phyloP scores from a whole-genome alignment of 2,113 vertebrate species.

The Oxygymnocypris stewartii region DNA sequence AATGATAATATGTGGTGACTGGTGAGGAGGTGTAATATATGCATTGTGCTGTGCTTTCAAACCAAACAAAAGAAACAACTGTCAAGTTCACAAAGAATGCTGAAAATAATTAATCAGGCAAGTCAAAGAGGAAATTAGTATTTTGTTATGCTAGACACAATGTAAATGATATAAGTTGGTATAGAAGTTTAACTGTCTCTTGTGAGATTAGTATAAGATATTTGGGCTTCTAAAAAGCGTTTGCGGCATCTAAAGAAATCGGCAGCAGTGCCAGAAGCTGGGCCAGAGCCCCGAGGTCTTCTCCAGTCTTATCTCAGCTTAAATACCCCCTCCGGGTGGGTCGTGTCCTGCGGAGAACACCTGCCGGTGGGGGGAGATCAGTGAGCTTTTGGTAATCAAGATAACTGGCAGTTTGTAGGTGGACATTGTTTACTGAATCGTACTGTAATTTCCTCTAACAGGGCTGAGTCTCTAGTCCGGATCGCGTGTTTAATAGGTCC shows the following conservation, averaged over 20 bases:
- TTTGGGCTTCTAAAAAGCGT: conserved; percentile 8
- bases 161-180: not conserved
- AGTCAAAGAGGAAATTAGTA: not conserved
- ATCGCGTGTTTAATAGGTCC: not conserved
- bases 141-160: not conserved
- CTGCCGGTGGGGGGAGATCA: not conserved
- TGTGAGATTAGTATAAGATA: not conserved
- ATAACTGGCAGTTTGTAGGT: not conserved
- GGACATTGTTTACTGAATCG: conserved; percentile 2
- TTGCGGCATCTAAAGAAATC: not conserved
- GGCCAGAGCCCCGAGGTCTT: not conserved
- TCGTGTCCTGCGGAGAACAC: not conserved
- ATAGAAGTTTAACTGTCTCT: not conserved
- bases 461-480: not conserved
- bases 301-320: conserved; percentile 17
- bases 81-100: not conserved
- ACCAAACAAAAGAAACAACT: not conserved
- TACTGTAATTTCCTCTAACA: conserved; percentile 8
- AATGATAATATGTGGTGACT: conserved; percentile 12
- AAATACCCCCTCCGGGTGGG: not conserved
- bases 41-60: not conserved
- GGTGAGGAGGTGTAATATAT: not conserved
- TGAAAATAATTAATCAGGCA: not conserved
- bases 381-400: not conserved
- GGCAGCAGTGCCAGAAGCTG: not conserved